A percentile compares a stretch with the other conserved stretches of the same genome.
Conservation (phyloP, 2,888 invertebrate genomes). For the Liopterus haemorrhoidalis region DNA sequence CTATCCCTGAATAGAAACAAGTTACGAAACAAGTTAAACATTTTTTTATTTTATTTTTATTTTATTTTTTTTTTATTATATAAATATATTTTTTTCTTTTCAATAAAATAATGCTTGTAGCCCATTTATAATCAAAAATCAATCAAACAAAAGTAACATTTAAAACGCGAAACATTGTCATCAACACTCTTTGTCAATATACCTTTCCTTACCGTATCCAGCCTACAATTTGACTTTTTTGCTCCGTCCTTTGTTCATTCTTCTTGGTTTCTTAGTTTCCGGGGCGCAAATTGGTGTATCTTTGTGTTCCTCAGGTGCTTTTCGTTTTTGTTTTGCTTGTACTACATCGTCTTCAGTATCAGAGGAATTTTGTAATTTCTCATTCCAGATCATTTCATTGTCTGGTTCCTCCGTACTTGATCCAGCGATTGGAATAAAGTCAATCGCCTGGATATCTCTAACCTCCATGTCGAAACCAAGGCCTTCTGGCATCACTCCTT, state of each 20-base stretch:
- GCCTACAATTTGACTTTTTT: slow-evolving; percentile 38
- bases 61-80: too few species aligned
- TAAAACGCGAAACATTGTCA: too few species aligned
- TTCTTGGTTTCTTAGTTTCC: slow-evolving; percentile 36
- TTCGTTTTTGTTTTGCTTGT: slow-evolving; percentile 38
- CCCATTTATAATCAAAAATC: slow-evolving; percentile 11
- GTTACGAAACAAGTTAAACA: too few species aligned
- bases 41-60: too few species aligned
- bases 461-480: slow-evolving; percentile 40
- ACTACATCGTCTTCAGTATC: slow-evolving; percentile 1
- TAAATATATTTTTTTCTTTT: slow-evolving; percentile 5
- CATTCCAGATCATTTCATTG: slow-evolving; percentile 18
- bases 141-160: slow-evolving; percentile 10
- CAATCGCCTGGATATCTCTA: slow-evolving; percentile 32
- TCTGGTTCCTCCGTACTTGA: slow-evolving; percentile 29
- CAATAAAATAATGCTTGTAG: slow-evolving; percentile 7
- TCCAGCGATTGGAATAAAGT: slow-evolving; percentile 46
- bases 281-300: slow-evolving; percentile 33
- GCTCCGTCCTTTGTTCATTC: slow-evolving; percentile 38
- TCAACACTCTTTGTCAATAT: too few species aligned
- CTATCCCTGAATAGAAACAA: too few species aligned
- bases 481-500: slow-evolving; percentile 53
- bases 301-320: slow-evolving; percentile 34
- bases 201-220: too few species aligned
- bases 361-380: slow-evolving; percentile 15